A percentile compares a stretch with the other conserved stretches of the same genome.
Evolutionary conservation across 2,797 vertebrate species (phyloP).

Genomic region (Limosa lapponica): DNA sequence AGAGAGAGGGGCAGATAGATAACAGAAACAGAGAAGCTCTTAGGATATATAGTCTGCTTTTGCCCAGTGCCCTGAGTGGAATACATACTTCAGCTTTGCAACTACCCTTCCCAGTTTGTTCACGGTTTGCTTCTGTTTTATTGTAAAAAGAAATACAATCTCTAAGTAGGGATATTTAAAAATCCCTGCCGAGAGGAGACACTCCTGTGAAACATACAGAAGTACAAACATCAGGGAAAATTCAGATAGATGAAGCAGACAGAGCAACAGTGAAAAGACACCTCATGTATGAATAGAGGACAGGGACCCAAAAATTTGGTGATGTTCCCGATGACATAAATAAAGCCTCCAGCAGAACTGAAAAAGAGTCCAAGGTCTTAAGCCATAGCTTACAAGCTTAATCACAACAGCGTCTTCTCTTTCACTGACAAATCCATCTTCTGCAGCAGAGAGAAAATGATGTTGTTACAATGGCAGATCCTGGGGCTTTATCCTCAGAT

Average conservation of each 20-base stretch:
- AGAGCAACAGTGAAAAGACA: neutral
- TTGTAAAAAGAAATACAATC: too few species aligned
- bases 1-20: neutral
- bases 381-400: neutral
- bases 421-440: neutral
- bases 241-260: neutral
- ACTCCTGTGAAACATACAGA: neutral
- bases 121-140: neutral
- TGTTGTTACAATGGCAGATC: neutral
- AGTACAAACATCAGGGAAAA: neutral
- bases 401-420: neutral
- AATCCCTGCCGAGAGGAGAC: neutral
- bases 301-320: neutral
- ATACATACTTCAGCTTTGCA: neutral
- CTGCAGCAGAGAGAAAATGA: neutral
- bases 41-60: fast-evolving
- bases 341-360: neutral
- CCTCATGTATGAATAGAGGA: neutral
- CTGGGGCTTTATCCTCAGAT: neutral
- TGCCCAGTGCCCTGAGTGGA: neutral
- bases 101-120: neutral
- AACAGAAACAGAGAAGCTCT: neutral
- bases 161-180: neutral
- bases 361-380: neutral
- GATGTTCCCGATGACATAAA: neutral